A percentile compares a stretch with the other conserved stretches of the same genome.
Evolutionary conservation across 2,797 vertebrate species (phyloP).

Genomic region (Kryptolebias ocellatus): DNA sequence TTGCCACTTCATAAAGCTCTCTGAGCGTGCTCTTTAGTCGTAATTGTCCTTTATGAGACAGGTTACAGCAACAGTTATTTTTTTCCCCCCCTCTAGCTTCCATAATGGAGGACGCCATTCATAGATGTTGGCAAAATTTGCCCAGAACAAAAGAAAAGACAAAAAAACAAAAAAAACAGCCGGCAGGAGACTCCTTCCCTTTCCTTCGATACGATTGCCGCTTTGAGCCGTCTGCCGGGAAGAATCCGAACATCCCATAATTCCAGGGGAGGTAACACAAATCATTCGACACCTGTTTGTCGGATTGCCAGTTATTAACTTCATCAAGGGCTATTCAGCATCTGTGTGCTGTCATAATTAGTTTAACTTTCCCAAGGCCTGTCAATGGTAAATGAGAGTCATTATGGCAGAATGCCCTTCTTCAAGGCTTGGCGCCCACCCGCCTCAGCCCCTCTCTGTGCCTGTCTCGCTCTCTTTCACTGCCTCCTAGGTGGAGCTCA

Average conservation of each 20-base stretch:
- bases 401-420: conserved; percentile 82
- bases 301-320: conserved; percentile 84
- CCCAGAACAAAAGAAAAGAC: conserved; percentile 4
- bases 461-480: conserved; percentile 75
- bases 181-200: conserved; percentile 7
- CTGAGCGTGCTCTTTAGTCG: conserved; percentile 18
- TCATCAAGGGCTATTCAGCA: conserved; percentile 86
- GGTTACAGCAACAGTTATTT: conserved; percentile 19
- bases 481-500: conserved; percentile 79
- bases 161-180: conserved; percentile 4
- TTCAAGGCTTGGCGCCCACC: conserved; percentile 78
- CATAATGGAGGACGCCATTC: conserved; percentile 5
- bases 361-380: conserved; percentile 83
- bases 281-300: conserved; percentile 84
- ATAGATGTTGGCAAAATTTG: conserved; percentile 32
- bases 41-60: conserved; percentile 25
- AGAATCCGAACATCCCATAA: conserved; percentile 68
- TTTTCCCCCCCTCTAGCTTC: background rate
- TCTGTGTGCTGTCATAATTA: conserved; percentile 85
- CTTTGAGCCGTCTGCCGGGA: conserved; percentile 45
- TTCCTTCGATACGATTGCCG: conserved; percentile 47
- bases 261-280: conserved; percentile 77
- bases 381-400: conserved; percentile 84
- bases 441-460: conserved; percentile 70
- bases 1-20: conserved; percentile 26